phyloP scores from a whole-genome alignment of 2,797 vertebrate species.

The Karalla daura region DNA sequence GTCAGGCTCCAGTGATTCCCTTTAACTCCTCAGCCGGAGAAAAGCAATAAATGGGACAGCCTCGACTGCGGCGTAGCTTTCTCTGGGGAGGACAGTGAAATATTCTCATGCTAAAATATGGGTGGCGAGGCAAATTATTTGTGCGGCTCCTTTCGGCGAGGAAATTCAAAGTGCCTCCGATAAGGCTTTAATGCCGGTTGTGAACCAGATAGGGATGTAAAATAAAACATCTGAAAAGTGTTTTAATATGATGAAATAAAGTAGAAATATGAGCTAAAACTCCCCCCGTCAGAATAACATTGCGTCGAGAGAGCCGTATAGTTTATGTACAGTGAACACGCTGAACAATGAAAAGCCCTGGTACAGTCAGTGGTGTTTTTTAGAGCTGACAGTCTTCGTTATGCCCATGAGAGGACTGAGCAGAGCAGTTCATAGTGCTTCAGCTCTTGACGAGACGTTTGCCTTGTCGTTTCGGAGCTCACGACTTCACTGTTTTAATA shows the following conservation, averaged over 20 bases:
- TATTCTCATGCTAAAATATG: not conserved
- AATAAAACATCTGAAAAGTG: not conserved
- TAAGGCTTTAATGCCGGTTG: not conserved
- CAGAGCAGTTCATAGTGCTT: no score
- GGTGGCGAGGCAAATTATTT: not conserved
- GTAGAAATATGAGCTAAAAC: not conserved
- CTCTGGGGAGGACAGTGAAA: not conserved
- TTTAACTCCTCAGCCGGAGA: not conserved
- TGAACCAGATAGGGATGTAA: not conserved
- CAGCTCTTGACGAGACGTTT: no score
- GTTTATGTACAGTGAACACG: no score
- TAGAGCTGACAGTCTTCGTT: no score
- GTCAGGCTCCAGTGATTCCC: slow-evolving; percentile 23
- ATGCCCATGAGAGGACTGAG: no score
- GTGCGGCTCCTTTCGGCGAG: not conserved
- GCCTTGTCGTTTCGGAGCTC: no score
- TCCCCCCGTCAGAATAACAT: not conserved
- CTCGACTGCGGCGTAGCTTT: not conserved
- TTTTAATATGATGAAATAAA: not conserved
- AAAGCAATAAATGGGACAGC: slow-evolving; percentile 10
- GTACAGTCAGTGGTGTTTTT: no score
- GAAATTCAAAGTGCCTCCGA: not conserved
- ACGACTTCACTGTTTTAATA: no score
- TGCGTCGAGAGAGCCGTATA: not conserved
- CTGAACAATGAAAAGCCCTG: no score